Conservation (phyloP, 2,113 vertebrate species). For the Acanthochromis polyacanthus region DNA sequence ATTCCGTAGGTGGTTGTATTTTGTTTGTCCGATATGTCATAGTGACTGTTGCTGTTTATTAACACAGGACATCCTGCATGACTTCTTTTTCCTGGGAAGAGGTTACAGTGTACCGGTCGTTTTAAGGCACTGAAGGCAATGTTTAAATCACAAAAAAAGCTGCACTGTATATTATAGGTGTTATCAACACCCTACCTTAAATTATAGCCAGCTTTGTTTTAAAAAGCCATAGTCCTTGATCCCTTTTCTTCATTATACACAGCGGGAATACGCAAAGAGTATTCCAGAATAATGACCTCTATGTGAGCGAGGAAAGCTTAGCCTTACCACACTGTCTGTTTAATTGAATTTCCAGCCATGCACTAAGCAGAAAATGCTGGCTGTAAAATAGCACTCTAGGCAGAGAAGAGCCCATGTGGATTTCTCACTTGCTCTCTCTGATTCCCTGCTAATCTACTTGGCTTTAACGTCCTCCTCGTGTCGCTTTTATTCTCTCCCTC, state of each 20-base stretch:
- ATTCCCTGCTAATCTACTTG: conserved; percentile 37
- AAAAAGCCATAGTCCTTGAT: neutral
- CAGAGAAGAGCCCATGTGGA: conserved; percentile 41
- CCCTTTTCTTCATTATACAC: neutral
- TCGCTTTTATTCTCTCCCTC: neutral
- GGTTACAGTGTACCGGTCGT: neutral
- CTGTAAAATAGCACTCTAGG: conserved; percentile 51
- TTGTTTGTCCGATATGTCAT: conserved; percentile 35
- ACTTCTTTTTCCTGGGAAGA: conserved; percentile 7
- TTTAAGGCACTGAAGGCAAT: neutral
- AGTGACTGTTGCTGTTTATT: conserved; percentile 43
- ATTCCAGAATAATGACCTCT: conserved; percentile 5
- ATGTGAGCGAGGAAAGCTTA: conserved; percentile 12
- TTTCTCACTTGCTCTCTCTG: conserved; percentile 36
- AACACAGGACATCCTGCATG: conserved; percentile 18
- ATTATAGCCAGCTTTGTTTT: neutral
- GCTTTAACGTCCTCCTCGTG: neutral
- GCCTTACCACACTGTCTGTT: conserved; percentile 10
- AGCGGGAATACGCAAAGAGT: neutral
- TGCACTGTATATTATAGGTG: neutral
- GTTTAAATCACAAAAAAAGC: neutral
- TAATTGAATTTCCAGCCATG: conserved; percentile 66
- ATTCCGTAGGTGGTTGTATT: neutral
- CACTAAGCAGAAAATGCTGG: conserved; percentile 34
- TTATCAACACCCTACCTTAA: neutral